Evolutionary conservation across 2,888 invertebrate genomes (phyloP).

Genomic region (Onthophagus sagittarius): DNA sequence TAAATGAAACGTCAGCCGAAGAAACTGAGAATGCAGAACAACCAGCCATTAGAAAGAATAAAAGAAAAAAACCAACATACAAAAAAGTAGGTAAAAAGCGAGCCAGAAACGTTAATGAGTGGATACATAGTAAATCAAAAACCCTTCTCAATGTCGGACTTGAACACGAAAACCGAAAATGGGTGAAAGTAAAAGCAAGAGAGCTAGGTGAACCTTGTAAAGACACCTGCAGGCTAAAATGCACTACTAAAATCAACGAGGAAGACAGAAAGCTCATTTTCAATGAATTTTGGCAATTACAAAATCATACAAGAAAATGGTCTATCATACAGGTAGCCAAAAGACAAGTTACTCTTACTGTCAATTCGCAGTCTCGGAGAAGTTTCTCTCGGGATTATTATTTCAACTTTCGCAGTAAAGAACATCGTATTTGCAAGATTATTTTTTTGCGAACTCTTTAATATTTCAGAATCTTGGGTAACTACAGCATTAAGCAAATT

Average conservation of each 20-base stretch:
- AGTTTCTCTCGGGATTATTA: background rate
- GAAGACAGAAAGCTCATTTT: background rate
- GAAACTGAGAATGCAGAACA: too few species aligned
- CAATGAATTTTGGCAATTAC: too few species aligned
- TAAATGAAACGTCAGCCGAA: too few species aligned
- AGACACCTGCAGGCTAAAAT: background rate
- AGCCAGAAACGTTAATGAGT: background rate
- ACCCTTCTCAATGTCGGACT: background rate
- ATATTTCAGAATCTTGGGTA: background rate
- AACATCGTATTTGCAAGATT: background rate
- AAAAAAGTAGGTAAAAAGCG: background rate
- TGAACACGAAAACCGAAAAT: background rate
- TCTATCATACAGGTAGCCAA: background rate
- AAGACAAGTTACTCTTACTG: background rate
- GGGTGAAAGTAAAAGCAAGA: too few species aligned
- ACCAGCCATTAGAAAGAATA: too few species aligned
- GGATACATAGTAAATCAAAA: background rate
- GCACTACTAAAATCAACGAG: background rate
- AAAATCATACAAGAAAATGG: background rate
- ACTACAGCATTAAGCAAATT: too few species aligned
- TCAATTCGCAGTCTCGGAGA: background rate
- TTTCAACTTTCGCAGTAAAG: background rate
- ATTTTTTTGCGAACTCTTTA: background rate
- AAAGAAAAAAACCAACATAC: too few species aligned
- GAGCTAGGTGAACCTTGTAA: background rate